Percentiles rank a stretch among this genome's conserved stretches.
These are phyloP conservation scores for Dexiosoma caninum DNA, from an alignment of 2,888 invertebrate species.

Conservation along the genomic window DNA sequence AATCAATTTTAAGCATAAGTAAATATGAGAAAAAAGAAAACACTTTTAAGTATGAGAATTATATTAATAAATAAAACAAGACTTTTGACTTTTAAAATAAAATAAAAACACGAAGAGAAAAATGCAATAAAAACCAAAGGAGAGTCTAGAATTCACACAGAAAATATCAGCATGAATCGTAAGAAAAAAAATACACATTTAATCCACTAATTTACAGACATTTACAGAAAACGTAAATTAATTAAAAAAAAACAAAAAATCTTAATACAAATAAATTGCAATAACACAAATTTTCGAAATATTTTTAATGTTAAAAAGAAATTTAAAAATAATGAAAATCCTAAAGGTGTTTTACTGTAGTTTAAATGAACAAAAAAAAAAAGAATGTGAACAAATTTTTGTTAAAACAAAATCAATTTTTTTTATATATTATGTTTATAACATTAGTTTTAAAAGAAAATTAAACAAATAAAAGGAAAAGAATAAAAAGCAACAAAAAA, in stretches of 20 bases:
- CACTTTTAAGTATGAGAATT: constrained; percentile 4
- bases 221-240: constrained; percentile 12
- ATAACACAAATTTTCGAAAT: constrained; percentile 65
- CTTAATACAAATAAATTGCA: constrained; percentile 47
- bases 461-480: constrained; percentile 6
- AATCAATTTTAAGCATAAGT: not conserved
- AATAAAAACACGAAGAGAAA: not conserved
- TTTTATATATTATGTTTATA: constrained; percentile 63
- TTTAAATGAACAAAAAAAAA: constrained; percentile 36
- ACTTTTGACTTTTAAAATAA: constrained; percentile 33
- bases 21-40: not conserved
- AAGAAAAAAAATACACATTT: constrained; percentile 50
- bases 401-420: constrained; percentile 55
- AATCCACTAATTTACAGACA: constrained; percentile 25
- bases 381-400: constrained; percentile 52
- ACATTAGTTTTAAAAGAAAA: constrained; percentile 55
- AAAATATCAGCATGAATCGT: constrained; percentile 70
- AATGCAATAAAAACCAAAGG: not conserved
- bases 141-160: constrained; percentile 44
- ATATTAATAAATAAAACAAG: constrained; percentile 26
- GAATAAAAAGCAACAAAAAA: constrained; percentile 4
- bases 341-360: constrained; percentile 63
- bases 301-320: constrained; percentile 63
- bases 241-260: constrained; percentile 12
- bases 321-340: constrained; percentile 39